Evolutionary conservation across 2,888 invertebrate genomes (phyloP).

Genomic region (Drosophila borborema): DNA sequence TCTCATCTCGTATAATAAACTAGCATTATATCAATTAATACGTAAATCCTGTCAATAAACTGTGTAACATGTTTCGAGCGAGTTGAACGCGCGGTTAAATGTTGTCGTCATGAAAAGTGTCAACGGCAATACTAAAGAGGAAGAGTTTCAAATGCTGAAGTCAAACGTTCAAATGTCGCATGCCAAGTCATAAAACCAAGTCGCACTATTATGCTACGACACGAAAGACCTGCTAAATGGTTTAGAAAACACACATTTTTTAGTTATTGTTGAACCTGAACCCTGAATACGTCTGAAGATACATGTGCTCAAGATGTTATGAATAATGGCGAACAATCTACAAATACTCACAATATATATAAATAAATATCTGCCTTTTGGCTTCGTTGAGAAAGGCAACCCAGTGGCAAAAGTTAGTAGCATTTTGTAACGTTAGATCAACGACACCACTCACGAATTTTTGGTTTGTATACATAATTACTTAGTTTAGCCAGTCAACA

Average conservation of each 20-base stretch:
- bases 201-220: slow-evolving; percentile 47
- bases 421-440: slow-evolving; percentile 42
- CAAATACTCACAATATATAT: slow-evolving; percentile 7
- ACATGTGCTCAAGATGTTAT: slow-evolving; percentile 13
- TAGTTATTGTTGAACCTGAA: slow-evolving; percentile 56
- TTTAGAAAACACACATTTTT: slow-evolving; percentile 51
- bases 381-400: background rate
- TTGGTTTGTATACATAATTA: slow-evolving; percentile 41
- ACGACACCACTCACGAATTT: slow-evolving; percentile 30
- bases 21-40: slow-evolving; percentile 41
- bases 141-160: slow-evolving; percentile 35
- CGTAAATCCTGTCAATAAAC: slow-evolving; percentile 62
- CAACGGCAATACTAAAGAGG: slow-evolving; percentile 9
- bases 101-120: slow-evolving; percentile 22
- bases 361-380: background rate
- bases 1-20: slow-evolving; percentile 27
- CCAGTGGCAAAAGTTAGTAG: slow-evolving; percentile 25
- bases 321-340: slow-evolving; percentile 3
- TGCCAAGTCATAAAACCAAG: slow-evolving; percentile 39
- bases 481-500: slow-evolving; percentile 21
- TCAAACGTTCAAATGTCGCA: slow-evolving; percentile 42
- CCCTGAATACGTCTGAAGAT: slow-evolving; percentile 12
- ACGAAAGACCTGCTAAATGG: slow-evolving; percentile 59
- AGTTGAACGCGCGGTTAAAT: slow-evolving; percentile 65
- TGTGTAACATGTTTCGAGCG: slow-evolving; percentile 43